Evolutionary conservation across 2,797 vertebrate genomes (phyloP).

Genomic region (Typhlichthys subterraneus): DNA sequence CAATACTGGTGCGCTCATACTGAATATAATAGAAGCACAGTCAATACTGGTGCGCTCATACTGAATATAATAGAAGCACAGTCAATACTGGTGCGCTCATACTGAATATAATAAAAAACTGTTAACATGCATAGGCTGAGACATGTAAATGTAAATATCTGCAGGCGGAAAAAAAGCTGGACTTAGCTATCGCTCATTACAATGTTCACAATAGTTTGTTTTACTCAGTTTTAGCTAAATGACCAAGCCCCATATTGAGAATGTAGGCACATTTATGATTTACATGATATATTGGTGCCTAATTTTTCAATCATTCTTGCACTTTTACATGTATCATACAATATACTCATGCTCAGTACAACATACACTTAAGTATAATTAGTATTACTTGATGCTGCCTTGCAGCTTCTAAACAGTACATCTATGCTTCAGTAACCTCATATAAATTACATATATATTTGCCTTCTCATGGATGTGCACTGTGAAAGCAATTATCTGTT

Average conservation of each 20-base stretch:
- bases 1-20: neutral
- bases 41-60: neutral
- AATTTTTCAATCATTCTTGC: neutral
- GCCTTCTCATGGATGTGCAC: constrained; percentile 16
- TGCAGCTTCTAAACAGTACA: constrained; percentile 7
- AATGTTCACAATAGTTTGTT: constrained; percentile 22
- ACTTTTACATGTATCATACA: too few relatives aligned
- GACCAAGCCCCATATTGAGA: constrained; percentile 14
- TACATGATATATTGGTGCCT: constrained; percentile 27
- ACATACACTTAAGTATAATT: constrained; percentile 30
- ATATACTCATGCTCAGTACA: constrained; percentile 2
- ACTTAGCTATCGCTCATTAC: constrained; percentile 13
- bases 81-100: neutral
- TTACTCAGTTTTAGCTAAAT: constrained; percentile 22
- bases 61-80: constrained; percentile 46
- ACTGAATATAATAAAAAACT: constrained; percentile 53
- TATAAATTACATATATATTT: constrained; percentile 4
- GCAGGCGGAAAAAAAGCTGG: constrained; percentile 22
- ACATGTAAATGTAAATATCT: constrained; percentile 31
- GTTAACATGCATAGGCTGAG: constrained; percentile 55
- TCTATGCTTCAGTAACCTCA: constrained; percentile 11
- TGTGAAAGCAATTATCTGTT: constrained; percentile 23
- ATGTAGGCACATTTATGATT: neutral
- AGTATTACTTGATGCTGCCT: constrained; percentile 17
- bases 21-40: constrained; percentile 45